Base-by-base conservation (phyloP, 2,888 invertebrate species). In the Meganola albula region DNA sequence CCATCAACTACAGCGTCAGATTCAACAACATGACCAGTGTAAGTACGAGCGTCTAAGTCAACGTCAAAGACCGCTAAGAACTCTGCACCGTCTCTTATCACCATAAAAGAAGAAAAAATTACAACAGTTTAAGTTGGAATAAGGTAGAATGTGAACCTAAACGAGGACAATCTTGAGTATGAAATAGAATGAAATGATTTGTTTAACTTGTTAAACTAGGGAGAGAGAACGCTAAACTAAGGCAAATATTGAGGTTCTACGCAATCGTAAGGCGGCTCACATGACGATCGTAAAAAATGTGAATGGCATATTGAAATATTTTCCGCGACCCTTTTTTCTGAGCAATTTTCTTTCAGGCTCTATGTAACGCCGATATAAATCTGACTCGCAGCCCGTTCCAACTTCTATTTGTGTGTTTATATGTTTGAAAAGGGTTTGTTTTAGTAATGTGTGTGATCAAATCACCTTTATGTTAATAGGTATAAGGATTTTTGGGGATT, bases 301-400 rank as follows among this genome's bases (percentile, higher is more conserved):
- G 76, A 78, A 79, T 75, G 73, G 79, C 75, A 77, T 83, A 80
- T 83, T 80, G 80, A 79, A 82, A 82, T 80, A 80, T 82, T 80
- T 71, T 65, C 58, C 69, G 68, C 67, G 77, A 78, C 79, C 78
- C 76, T 76, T 76, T n/a, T 73, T 56, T 56, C 52, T 58, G 66
- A 56, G 63, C 74, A 73, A 74, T 80, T 74, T 74, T 77, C 73
- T 63, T 71, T 63, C 58, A 60, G 63, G 62, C 58, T 65, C 66
- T 51, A 55, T 66, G 69, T 73, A 69, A 71, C 70, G 58, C 56
- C 55, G 63, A 64, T 66, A 76, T 78, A 78, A 79, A 77, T 78
- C 73, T 73, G 63, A 62, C 55, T 59, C 58, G 53, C 59, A 63
- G 66, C 58, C 64, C 60, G 67, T 72, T 68, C 49, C 44, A 35